Evolutionary conservation across 2,113 vertebrate genomes (phyloP).

Genomic region (Propithecus coquereli): DNA sequence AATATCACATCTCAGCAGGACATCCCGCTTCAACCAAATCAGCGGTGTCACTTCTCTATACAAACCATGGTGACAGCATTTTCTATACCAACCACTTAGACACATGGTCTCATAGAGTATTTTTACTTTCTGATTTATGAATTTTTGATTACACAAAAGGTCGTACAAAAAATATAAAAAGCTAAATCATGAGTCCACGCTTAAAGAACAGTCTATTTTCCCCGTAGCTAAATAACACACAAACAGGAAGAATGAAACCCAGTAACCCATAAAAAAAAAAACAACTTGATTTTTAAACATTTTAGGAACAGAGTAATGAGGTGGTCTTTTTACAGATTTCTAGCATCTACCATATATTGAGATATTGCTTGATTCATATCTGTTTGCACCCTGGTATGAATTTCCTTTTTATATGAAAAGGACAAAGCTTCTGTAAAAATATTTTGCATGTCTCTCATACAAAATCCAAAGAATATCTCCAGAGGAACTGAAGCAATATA

Average conservation of each 20-base stretch:
- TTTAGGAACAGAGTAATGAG: slow-evolving; percentile 47
- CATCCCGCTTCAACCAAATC: background rate
- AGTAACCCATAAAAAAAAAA: background rate
- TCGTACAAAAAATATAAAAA: background rate
- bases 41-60: background rate
- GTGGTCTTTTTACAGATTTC: background rate
- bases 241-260: background rate
- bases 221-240: background rate
- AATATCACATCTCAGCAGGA: background rate
- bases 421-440: slow-evolving; percentile 71
- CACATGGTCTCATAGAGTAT: background rate
- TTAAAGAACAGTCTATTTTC: slow-evolving; percentile 3
- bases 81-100: background rate
- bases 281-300: slow-evolving; percentile 23
- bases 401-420: slow-evolving; percentile 73
- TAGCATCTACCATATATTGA: slow-evolving; percentile 33
- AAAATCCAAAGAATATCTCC: slow-evolving; percentile 68
- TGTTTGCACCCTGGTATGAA: slow-evolving; percentile 67
- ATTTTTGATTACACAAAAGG: background rate
- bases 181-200: background rate
- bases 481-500: slow-evolving; percentile 71
- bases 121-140: background rate
- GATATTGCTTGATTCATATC: slow-evolving; percentile 39
- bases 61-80: background rate
- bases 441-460: slow-evolving; percentile 70